Conservation (phyloP, 2,888 invertebrate genomes). For the Dioctria rufipes region DNA sequence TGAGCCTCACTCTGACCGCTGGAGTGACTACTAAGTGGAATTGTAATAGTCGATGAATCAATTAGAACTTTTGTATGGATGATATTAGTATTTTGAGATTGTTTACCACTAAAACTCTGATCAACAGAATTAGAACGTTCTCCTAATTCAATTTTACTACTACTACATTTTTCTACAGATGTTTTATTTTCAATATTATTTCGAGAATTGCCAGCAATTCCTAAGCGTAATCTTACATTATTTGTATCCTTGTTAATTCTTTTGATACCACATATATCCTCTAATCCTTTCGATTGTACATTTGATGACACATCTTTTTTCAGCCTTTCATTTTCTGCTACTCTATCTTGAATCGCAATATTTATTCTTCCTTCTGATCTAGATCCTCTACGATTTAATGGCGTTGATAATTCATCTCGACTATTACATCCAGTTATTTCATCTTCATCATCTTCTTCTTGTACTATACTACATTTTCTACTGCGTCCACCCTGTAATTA, state of each 20-base stretch:
- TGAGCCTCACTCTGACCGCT: slow-evolving; percentile 60
- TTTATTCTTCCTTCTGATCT: slow-evolving; percentile 87
- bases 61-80: slow-evolving; percentile 66
- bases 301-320: slow-evolving; percentile 73
- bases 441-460: slow-evolving; percentile 93
- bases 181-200: slow-evolving; percentile 4
- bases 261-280: slow-evolving; percentile 58
- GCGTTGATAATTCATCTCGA: slow-evolving; percentile 74
- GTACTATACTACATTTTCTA: slow-evolving; percentile 92
- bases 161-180: neutral
- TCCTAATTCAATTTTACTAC: neutral
- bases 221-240: slow-evolving; percentile 59
- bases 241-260: slow-evolving; percentile 58
- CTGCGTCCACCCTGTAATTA: slow-evolving; percentile 74
- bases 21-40: slow-evolving; percentile 69
- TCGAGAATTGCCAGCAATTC: slow-evolving; percentile 52
- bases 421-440: slow-evolving; percentile 71
- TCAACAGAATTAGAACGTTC: slow-evolving; percentile 59
- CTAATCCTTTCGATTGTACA: slow-evolving; percentile 49
- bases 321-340: slow-evolving; percentile 75
- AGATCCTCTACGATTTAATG: slow-evolving; percentile 79
- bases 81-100: slow-evolving; percentile 43
- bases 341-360: slow-evolving; percentile 77
- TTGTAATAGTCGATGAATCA: slow-evolving; percentile 74
- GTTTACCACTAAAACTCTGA: slow-evolving; percentile 31